Evolutionary conservation across 2,113 vertebrate genomes (phyloP).

Genomic region (Cololabis saira): DNA sequence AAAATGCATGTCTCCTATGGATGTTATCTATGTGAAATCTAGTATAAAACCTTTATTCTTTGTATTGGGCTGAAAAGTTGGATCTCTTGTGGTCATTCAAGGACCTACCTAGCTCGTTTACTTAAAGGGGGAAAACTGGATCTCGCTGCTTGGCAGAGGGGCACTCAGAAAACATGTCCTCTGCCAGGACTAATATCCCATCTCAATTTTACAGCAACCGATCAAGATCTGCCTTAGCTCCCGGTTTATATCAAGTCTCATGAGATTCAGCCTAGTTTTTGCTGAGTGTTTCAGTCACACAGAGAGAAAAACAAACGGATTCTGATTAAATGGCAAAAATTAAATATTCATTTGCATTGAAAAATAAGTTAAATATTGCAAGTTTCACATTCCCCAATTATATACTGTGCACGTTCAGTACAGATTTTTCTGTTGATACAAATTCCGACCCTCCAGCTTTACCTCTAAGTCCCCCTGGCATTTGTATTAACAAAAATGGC

Average conservation of each 20-base stretch:
- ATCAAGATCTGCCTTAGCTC: not conserved
- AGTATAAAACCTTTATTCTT: too few relatives aligned
- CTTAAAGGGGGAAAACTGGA: too few relatives aligned
- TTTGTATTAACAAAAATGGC: slow-evolving; percentile 46
- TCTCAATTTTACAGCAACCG: not conserved
- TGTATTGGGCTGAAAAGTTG: too few relatives aligned
- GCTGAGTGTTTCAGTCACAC: not conserved
- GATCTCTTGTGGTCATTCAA: too few relatives aligned
- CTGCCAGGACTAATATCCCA: not conserved
- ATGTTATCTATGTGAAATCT: too few relatives aligned
- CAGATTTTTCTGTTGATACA: not conserved
- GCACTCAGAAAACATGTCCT: too few relatives aligned
- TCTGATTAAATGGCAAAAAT: not conserved
- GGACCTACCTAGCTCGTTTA: too few relatives aligned
- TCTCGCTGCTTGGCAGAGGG: too few relatives aligned
- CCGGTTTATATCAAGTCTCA: not conserved
- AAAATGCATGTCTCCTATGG: too few relatives aligned
- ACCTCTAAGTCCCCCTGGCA: slow-evolving; percentile 7
- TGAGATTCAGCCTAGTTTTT: not conserved
- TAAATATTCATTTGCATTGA: not conserved
- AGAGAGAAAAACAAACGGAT: not conserved
- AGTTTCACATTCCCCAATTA: not conserved
- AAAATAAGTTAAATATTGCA: slow-evolving; percentile 1
- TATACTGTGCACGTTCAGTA: not conserved
- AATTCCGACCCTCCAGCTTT: slow-evolving; percentile 14